phyloP scores from a whole-genome alignment of 2,113 vertebrate species.

The Urocynchramus pylzowi region DNA sequence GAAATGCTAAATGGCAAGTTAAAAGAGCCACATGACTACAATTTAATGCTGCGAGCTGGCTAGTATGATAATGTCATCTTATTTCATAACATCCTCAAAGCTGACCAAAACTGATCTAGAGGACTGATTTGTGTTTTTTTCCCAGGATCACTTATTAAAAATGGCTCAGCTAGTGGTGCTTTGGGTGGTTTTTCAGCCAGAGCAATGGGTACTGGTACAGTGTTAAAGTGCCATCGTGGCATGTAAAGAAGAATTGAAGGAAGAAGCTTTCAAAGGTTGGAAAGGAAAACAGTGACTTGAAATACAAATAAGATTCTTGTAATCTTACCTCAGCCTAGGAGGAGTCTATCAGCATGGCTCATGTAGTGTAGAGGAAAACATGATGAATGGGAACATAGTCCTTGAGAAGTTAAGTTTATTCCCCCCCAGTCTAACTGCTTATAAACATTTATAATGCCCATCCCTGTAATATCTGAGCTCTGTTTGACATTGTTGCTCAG shows the following conservation, averaged over 20 bases:
- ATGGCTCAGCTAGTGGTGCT: background rate
- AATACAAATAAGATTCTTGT: background rate
- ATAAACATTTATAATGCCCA: background rate
- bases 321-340: background rate
- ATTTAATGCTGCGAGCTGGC: background rate
- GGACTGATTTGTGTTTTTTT: constrained; percentile 9
- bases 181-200: background rate
- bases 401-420: background rate
- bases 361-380: background rate
- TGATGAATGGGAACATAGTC: background rate
- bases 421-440: background rate
- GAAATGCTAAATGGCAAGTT: background rate
- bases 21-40: background rate
- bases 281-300: background rate
- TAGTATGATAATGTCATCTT: background rate
- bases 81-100: background rate
- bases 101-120: background rate
- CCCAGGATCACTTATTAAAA: background rate
- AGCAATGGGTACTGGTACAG: background rate
- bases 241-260: background rate
- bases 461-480: background rate
- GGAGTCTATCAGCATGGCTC: background rate
- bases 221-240: background rate
- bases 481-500: background rate
- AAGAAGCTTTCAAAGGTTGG: background rate